Base-by-base conservation (phyloP, 2,113 vertebrate genomes). In the Glaucomys volans region DNA sequence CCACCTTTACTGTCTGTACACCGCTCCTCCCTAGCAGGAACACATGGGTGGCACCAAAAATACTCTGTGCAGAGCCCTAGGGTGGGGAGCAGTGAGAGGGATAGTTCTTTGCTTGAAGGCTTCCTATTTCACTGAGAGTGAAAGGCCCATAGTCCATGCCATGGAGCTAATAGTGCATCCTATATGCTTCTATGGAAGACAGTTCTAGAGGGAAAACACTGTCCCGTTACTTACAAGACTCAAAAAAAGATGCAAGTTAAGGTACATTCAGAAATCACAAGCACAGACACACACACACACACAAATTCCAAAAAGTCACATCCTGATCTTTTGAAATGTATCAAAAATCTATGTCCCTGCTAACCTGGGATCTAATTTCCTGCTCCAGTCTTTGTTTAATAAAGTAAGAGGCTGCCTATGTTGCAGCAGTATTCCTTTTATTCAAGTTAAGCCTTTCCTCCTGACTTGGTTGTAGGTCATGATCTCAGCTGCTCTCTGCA, bases 391-490 rank as follows among this genome's bases (percentile, higher is more conserved):
- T 96, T 81, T 91, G 32, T 74, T 90, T 91, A 93, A 85, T 92
- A 87, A 97, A 94, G 83, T 26, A 52, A 91, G 35, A 89, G 64
- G 16, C 75, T 47, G 44, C 57, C 76, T 85, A 40, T 85, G 80
- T 81, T 13, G 0, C n/a, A 91, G 59, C 35, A 40, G 88, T 82
- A 88, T 47, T 42, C 79, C 66, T 77, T 98, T 96, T 69, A 59
- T 94, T 83, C 77, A 40, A 77, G 93, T 42, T n/a, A 86, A 83
- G 50, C 82, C 76, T 95, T 91, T 52, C 77, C 76, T 90, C 82
- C 93, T 75, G 77, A 95, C 71, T 91, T 64, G 77, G 93, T 59
- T 96, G 93, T 94, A 93, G 97, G 97, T 97, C 91, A 79, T 66
- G 93, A 85, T 94, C 94, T 94, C 52, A 5, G 84, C 69, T 71